phyloP scores from a whole-genome alignment of 2,113 vertebrate species.

The Periophthalmodon schlosseri region DNA sequence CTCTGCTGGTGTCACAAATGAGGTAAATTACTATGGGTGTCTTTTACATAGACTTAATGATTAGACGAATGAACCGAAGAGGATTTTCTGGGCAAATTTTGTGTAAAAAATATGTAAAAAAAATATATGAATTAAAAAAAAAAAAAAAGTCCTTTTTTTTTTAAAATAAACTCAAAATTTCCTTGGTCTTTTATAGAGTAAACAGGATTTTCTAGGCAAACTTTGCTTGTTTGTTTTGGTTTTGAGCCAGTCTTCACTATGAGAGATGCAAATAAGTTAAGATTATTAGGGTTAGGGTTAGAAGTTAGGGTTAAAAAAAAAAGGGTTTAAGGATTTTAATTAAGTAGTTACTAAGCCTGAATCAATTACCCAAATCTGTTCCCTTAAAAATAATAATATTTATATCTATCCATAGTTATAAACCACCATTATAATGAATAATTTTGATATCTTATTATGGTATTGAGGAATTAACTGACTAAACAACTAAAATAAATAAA shows the following conservation, averaged over 20 bases:
- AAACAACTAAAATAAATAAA: not conserved
- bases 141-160: no score
- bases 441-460: not conserved
- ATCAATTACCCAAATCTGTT: not conserved
- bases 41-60: not conserved
- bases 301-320: no score
- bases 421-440: not conserved
- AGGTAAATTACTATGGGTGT: not conserved
- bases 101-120: not conserved
- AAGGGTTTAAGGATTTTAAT: no score
- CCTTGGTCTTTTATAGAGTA: no score
- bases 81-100: not conserved
- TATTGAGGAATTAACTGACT: not conserved
- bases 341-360: no score
- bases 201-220: no score
- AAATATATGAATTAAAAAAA: not conserved
- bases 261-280: no score
- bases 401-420: not conserved
- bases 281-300: no score
- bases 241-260: no score
- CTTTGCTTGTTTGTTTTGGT: no score
- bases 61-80: not conserved
- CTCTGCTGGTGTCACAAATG: conserved; percentile 2
- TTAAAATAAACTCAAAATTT: no score
- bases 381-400: not conserved